These are phyloP conservation scores for Grapholita molesta DNA, from an alignment of 1,140 invertebrate species.

Conservation along the genomic window DNA sequence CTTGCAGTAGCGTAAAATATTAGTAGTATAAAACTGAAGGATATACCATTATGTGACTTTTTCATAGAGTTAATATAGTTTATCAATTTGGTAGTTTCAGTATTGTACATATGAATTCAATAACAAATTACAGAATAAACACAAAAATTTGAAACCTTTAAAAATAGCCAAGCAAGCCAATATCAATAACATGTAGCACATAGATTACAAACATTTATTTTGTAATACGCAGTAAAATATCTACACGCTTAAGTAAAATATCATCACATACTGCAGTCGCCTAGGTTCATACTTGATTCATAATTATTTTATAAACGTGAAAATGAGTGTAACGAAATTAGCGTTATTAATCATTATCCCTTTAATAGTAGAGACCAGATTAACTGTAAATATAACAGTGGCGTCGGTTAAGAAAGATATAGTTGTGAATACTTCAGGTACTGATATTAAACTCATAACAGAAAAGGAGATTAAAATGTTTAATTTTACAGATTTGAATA, in stretches of 20 bases:
- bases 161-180: not conserved
- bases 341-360: not conserved
- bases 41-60: too few species aligned
- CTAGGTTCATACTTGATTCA: not conserved
- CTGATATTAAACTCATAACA: slow-evolving; percentile 40
- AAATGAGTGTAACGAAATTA: not conserved
- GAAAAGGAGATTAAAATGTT: slow-evolving; percentile 43
- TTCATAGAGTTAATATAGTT: too few species aligned
- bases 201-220: not conserved
- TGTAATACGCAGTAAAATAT: not conserved
- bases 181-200: not conserved
- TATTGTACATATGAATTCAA: too few species aligned
- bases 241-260: not conserved
- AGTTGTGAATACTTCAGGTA: slow-evolving; percentile 30
- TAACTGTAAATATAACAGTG: slow-evolving; percentile 40
- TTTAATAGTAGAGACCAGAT: slow-evolving; percentile 28
- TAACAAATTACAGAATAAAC: not conserved
- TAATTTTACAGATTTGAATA: slow-evolving; percentile 45
- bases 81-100: too few species aligned
- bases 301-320: not conserved
- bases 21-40: too few species aligned
- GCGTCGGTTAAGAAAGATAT: slow-evolving; percentile 28
- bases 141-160: too few species aligned
- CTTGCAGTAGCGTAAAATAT: too few species aligned
- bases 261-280: not conserved